phyloP scores from a whole-genome alignment of 2,113 vertebrate genomes.

The Solea solea region DNA sequence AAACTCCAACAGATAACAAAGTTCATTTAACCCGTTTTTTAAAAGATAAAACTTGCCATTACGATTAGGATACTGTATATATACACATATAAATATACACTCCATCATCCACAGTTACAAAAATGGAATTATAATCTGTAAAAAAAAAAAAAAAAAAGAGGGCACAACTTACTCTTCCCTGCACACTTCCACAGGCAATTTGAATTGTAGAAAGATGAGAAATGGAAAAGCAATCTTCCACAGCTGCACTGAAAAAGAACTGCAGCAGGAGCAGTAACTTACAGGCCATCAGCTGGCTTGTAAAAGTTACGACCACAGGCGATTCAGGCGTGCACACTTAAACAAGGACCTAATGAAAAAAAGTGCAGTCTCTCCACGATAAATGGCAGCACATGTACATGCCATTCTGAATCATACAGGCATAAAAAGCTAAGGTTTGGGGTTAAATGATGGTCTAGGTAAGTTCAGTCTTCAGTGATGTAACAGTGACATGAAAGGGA shows the following conservation, averaged over 20 bases:
- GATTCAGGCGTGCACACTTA: conserved; percentile 33
- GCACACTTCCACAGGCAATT: not conserved
- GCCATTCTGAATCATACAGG: conserved; percentile 9
- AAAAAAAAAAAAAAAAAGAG: conserved; percentile 10
- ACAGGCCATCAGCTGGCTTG: conserved; percentile 48
- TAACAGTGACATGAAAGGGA: too few species aligned
- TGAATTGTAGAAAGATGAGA: conserved; percentile 59
- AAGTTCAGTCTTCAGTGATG: not conserved
- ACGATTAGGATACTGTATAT: not conserved
- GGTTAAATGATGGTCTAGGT: not conserved
- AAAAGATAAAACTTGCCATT: not conserved
- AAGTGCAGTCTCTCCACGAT: conserved; percentile 21
- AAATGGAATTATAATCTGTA: not conserved
- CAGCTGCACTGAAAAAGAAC: conserved; percentile 55
- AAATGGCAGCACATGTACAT: conserved; percentile 12
- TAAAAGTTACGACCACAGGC: conserved; percentile 56
- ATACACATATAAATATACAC: not conserved
- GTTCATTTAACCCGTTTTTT: too few species aligned
- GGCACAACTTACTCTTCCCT: conserved; percentile 17
- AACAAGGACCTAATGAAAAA: conserved; percentile 53
- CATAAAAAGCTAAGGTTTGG: not conserved
- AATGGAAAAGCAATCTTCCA: conserved; percentile 63
- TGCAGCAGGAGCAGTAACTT: conserved; percentile 53
- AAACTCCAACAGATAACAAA: too few species aligned
- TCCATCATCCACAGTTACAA: not conserved